A percentile compares a stretch with the other conserved stretches of the same genome.
Conservation (phyloP, 2,797 vertebrate genomes). For the Sebastes aleutianus region DNA sequence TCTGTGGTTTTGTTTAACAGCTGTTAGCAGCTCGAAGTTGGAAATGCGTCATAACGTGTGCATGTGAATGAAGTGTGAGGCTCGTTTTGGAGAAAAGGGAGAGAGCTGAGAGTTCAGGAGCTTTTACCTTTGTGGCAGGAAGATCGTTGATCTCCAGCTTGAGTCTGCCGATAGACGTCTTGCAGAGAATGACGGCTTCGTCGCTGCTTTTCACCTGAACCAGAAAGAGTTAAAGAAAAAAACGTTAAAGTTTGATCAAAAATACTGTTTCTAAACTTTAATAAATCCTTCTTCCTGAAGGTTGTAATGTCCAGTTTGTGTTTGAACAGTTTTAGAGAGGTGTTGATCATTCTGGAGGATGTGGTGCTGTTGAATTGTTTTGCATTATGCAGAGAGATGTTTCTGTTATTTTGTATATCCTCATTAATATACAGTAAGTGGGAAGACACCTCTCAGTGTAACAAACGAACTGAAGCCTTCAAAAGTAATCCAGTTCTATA, state of each 20-base stretch:
- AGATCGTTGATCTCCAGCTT: slow-evolving; percentile 95
- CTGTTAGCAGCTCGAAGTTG: not conserved
- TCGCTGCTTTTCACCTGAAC: slow-evolving; percentile 93
- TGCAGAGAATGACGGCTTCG: slow-evolving; percentile 94
- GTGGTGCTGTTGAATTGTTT: not conserved
- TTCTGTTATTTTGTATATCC: not conserved
- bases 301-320: not conserved
- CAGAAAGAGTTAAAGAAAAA: not conserved
- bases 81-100: not conserved
- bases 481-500: not conserved
- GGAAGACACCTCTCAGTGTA: not conserved
- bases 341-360: not conserved
- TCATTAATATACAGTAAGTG: not conserved
- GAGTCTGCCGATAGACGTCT: slow-evolving; percentile 92
- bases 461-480: not conserved
- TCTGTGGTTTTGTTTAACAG: not conserved
- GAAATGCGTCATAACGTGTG: not conserved
- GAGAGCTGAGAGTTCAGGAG: not conserved
- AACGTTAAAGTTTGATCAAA: not conserved
- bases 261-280: not conserved
- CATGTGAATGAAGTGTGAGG: not conserved
- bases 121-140: slow-evolving; percentile 92
- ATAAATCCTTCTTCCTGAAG: not conserved
- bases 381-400: not conserved
- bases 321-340: not conserved